These are phyloP conservation scores for Sebastolobus alascanus DNA, from an alignment of 2,797 vertebrate species.

Conservation along the genomic window DNA sequence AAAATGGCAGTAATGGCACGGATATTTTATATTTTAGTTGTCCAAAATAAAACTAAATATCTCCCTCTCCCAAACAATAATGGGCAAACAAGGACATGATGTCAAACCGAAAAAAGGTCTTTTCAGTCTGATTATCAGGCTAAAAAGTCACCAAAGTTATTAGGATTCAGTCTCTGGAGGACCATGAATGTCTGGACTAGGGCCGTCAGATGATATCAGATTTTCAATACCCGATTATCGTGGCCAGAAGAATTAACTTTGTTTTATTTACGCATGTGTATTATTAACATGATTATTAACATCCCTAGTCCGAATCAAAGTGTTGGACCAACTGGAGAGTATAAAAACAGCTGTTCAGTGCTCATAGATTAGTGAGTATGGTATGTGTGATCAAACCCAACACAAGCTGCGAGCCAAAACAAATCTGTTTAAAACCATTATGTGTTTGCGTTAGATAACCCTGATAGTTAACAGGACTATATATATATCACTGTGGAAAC, in stretches of 20 bases:
- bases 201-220: no score
- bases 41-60: neutral
- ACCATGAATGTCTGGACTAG: no score
- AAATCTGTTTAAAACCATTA: neutral
- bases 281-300: no score
- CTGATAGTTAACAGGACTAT: conserved; percentile 16
- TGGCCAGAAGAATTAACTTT: no score
- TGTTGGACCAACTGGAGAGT: no score
- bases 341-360: neutral
- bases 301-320: no score
- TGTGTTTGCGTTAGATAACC: conserved; percentile 24
- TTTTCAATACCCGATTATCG: no score
- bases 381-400: neutral
- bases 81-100: neutral
- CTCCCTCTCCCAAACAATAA: neutral
- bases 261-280: no score
- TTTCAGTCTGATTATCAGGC: neutral
- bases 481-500: neutral
- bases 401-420: neutral
- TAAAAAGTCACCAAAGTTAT: neutral
- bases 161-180: accelerated
- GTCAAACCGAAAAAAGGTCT: no score
- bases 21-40: neutral
- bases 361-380: neutral
- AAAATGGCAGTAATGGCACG: neutral